Percentiles rank a stretch among this genome's conserved stretches.
Conservation (phyloP, 2,113 vertebrate genomes). For the Cavia aperea region DNA sequence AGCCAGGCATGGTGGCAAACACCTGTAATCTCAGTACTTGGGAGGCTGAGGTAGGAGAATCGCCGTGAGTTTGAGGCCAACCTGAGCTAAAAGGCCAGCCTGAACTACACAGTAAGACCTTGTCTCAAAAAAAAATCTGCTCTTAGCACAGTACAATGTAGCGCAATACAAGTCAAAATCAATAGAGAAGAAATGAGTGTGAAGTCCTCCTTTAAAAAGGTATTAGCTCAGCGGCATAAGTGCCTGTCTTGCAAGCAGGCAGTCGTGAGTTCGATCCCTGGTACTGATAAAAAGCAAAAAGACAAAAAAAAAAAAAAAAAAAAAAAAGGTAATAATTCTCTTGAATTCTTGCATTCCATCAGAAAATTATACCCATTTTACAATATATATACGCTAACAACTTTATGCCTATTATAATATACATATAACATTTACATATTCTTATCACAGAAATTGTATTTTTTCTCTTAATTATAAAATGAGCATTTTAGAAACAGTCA, state of each 20-base stretch:
- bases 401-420: background rate
- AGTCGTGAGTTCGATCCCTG: too few species aligned
- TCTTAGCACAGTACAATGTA: background rate
- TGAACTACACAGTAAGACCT: background rate
- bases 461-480: constrained; percentile 1
- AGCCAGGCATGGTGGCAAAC: background rate
- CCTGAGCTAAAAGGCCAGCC: background rate
- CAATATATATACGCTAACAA: background rate
- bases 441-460: background rate
- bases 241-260: too few species aligned
- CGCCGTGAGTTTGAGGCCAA: background rate
- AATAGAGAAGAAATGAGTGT: background rate
- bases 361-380: constrained; percentile 3
- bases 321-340: background rate
- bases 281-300: too few species aligned
- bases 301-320: too few species aligned
- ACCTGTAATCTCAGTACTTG: background rate
- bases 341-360: background rate
- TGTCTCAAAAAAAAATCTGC: background rate
- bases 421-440: background rate
- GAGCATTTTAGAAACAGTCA: background rate
- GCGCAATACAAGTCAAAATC: background rate
- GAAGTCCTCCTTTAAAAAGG: constrained; percentile 14
- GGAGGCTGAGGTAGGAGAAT: background rate
- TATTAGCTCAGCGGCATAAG: too few species aligned